Evolutionary conservation across 2,888 invertebrate genomes (phyloP).

Genomic region (Tyria jacobaeae): DNA sequence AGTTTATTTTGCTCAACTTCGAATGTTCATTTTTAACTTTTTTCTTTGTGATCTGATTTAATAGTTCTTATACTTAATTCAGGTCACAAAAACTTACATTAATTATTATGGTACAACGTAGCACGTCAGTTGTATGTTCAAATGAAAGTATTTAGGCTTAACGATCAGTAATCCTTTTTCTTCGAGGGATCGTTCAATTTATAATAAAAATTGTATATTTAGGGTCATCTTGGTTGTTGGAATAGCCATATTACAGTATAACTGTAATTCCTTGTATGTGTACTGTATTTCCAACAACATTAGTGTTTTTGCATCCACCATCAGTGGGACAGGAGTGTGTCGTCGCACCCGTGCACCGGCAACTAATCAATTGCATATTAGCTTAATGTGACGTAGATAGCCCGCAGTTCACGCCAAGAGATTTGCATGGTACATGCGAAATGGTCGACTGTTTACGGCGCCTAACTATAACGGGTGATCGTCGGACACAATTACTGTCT

Average conservation of each 20-base stretch:
- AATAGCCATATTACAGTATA: conserved; percentile 70
- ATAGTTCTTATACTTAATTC: conserved; percentile 51
- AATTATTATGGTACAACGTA: conserved; percentile 58
- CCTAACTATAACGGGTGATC: conserved; percentile 64
- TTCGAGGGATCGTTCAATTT: conserved; percentile 65
- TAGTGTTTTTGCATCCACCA: conserved; percentile 82
- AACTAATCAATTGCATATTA: conserved; percentile 86
- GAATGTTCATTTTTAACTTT: conserved; percentile 58
- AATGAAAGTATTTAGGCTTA: conserved; percentile 54
- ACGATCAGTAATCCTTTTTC: conserved; percentile 52
- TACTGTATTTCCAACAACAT: too few relatives aligned
- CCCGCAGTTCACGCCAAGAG: conserved; percentile 64
- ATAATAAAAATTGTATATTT: conserved; percentile 56
- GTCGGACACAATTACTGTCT: conserved; percentile 65
- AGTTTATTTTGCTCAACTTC: conserved; percentile 60
- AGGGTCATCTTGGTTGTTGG: conserved; percentile 61
- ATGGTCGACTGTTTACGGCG: conserved; percentile 60
- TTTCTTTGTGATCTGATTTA: conserved; percentile 55
- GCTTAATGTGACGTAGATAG: conserved; percentile 82
- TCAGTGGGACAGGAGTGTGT: conserved; percentile 79
- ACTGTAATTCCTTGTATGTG: too few relatives aligned
- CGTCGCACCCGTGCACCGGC: conserved; percentile 70
- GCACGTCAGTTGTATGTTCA: conserved; percentile 40
- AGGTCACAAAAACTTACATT: conserved; percentile 56
- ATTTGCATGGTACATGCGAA: conserved; percentile 73